Evolutionary conservation across 2,888 invertebrate species (phyloP).

Genomic region (Tinea pellionella): DNA sequence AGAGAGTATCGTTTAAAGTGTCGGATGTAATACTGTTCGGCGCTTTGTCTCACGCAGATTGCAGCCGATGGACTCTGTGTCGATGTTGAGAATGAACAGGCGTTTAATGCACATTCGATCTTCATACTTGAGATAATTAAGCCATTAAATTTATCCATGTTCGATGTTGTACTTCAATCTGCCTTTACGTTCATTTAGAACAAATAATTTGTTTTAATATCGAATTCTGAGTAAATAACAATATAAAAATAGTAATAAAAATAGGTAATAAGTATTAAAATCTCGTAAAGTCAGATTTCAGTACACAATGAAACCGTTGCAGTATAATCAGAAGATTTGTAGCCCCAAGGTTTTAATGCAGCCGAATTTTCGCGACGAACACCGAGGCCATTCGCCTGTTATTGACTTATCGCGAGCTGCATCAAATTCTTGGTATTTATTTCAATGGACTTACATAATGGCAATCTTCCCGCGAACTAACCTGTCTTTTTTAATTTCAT

Average conservation of each 20-base stretch:
- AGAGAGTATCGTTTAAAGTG: constrained; percentile 6
- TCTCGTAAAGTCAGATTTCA: no score
- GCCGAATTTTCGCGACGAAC: constrained; percentile 39
- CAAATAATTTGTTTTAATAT: background rate
- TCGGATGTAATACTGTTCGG: background rate
- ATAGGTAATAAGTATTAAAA: no score
- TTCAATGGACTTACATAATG: constrained; percentile 37
- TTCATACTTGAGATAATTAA: constrained; percentile 60
- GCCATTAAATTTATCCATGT: constrained; percentile 47
- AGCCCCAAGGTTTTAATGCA: constrained; percentile 17
- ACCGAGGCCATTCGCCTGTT: constrained; percentile 29
- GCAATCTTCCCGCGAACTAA: background rate
- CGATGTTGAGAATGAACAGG: constrained; percentile 17
- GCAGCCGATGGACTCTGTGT: constrained; percentile 1
- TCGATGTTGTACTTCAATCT: constrained; percentile 22
- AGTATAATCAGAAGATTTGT: constrained; percentile 26
- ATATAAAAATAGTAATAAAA: no score
- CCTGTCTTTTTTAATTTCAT: background rate
- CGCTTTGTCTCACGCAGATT: constrained; percentile 12
- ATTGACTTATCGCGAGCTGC: constrained; percentile 39
- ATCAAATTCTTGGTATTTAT: constrained; percentile 50
- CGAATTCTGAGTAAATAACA: no score
- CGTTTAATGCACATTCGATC: constrained; percentile 36
- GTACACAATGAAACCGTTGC: constrained; percentile 37
- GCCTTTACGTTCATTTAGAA: background rate